Evolutionary conservation across 2,113 vertebrate species (phyloP).

Genomic region (Galeopterus variegatus): DNA sequence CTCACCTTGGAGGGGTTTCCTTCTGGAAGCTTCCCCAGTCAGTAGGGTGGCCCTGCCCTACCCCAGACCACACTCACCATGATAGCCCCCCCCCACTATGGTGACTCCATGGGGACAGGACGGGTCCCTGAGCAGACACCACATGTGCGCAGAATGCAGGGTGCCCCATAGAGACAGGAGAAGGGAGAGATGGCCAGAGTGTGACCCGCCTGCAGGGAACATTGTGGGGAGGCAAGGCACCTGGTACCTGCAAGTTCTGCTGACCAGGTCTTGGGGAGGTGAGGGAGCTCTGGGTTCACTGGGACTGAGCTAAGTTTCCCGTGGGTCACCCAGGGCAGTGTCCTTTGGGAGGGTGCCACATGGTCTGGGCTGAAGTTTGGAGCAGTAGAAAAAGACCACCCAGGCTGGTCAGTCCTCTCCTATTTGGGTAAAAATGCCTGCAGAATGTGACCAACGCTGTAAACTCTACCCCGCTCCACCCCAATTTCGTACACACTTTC

Average conservation of each 20-base stretch:
- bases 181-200: neutral
- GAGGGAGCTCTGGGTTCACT: neutral
- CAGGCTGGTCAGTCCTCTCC: neutral
- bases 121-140: neutral
- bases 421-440: neutral
- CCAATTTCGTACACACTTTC: neutral
- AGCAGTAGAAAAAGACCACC: neutral
- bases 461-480: neutral
- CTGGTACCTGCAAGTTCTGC: neutral
- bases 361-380: neutral
- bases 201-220: neutral
- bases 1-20: neutral
- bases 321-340: neutral
- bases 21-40: neutral
- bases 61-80: neutral
- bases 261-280: neutral
- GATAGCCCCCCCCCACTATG: neutral
- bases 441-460: neutral
- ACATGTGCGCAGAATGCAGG: neutral
- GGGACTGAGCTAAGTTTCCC: neutral
- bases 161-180: neutral
- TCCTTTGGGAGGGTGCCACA: too few species aligned
- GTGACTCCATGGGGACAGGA: neutral
- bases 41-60: neutral
- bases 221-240: neutral